Evolutionary conservation across 2,113 vertebrate genomes (phyloP).

Genomic region (Aix galericulata): DNA sequence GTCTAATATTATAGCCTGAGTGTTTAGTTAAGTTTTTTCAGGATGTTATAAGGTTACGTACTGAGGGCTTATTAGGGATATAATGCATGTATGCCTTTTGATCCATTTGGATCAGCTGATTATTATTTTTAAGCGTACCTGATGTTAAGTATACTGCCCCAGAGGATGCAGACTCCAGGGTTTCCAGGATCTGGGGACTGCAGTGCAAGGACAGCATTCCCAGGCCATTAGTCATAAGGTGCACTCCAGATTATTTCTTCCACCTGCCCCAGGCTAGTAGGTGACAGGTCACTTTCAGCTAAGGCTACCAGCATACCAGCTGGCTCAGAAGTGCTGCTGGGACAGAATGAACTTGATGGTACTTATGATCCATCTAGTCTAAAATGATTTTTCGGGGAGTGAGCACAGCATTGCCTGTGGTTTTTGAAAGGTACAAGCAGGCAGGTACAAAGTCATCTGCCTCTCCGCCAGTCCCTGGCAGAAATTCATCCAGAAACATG

Average conservation of each 20-base stretch:
- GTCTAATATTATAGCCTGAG: constrained; percentile 1
- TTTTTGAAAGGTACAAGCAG: neutral
- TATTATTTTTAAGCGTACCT: constrained; percentile 20
- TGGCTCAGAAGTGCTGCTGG: neutral
- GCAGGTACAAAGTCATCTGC: neutral
- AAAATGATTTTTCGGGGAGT: neutral
- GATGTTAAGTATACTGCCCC: constrained; percentile 31
- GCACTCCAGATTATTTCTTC: neutral
- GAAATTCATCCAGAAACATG: neutral
- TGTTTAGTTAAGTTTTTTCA: constrained; percentile 28
- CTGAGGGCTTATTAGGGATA: constrained; percentile 43
- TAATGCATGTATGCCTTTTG: constrained; percentile 6
- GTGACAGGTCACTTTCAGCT: neutral
- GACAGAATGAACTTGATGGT: neutral
- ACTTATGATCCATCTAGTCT: neutral
- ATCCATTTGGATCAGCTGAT: constrained; percentile 45
- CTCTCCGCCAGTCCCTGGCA: neutral
- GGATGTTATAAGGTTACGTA: constrained; percentile 32
- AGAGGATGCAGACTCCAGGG: constrained; percentile 16
- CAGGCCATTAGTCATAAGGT: constrained; percentile 25
- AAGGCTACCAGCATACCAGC: neutral
- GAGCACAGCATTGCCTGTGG: neutral
- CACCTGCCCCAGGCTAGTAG: neutral
- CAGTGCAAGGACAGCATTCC: constrained; percentile 22
- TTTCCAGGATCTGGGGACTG: neutral